Base-by-base conservation (phyloP, 2,888 invertebrate genomes). In the Lamellibrachia satsuma region DNA sequence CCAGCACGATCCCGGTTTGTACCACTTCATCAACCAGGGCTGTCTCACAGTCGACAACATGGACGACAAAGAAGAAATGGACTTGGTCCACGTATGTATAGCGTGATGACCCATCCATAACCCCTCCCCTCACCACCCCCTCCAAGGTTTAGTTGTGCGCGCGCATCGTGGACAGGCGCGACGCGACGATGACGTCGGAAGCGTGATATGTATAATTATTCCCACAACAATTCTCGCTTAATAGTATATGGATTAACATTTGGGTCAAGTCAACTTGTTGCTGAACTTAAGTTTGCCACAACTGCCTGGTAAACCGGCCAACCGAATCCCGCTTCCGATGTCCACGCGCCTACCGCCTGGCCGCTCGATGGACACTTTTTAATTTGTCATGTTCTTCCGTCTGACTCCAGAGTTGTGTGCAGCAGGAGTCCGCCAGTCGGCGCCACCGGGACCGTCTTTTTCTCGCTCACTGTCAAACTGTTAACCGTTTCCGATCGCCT, bases 21-120 rank as follows among this genome's bases (percentile, higher is more conserved):
- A 99, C 97, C 97, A 97, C 97, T 98, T 98, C 98, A 98, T 99
- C 96, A 97, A 99, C 96, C 99, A 99, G 98, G 99, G 99, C 97
- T 99, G 99, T 97, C 96, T 97, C 92, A 98, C 98, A 95, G 99
- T 99, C 97, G 98, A 99, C 96, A 98, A 97, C 97, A 98, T 99
- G 96, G 99, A 99, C 97, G 99, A 99, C 97, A 90, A 60, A 11
- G 94, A 94, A 90, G 94, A 94, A 91, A 94, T 94, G 94, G 92
- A 93, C 9, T 11, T 93, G 55, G 93, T 93, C 27, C 94, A 94
- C 92, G 94, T 94, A 93, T 60, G 94, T 92, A 92, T 11, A 22
- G n/a, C 75, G 52, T 92, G 52, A 55, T 8, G 22, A 91, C 91
- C 52, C 75, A 75, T n/a, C 75, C 75, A 75, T 15, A 22, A 51